Base-by-base conservation (phyloP, 2,888 invertebrate genomes). In the Coelogynopora nodosa region DNA sequence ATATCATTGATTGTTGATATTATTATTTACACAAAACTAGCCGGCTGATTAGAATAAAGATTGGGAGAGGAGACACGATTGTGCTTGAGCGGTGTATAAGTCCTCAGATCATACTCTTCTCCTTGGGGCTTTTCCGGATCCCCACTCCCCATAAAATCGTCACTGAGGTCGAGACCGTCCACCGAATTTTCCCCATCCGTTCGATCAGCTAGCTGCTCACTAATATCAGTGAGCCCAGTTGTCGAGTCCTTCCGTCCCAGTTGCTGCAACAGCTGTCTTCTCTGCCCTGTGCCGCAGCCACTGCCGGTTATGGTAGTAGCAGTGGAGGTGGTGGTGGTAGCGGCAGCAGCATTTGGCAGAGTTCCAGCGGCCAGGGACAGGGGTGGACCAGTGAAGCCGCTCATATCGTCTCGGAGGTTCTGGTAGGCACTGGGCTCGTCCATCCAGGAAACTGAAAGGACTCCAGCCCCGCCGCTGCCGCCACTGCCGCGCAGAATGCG, bases 11-110 rank as follows among this genome's bases (percentile, higher is more conserved):
- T n/a, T n/a, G n/a, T n/a, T n/a, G n/a, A n/a, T n/a, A n/a, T n/a
- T n/a, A n/a, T n/a, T n/a, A n/a, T n/a, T 49, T 49, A 74, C 23
- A 74, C 74, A 26, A 74, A 74, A 74, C 74, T 74, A 26, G 74
- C 74, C 74, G 74, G 74, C 27, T 74, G 74, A 26, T 74, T 74
- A 5, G 74, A 74, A 23, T 74, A 74, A 74, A 74, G 74, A 74
- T 74, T 74, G 74, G 74, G 74, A 13, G 74, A 74, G 5, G 74
- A 74, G 23, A 74, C 74, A n/a, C 74, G 18, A 26, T 23, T 74
- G 74, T 74, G 74, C 23, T 74, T 74, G 18, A 74, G 27, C 23
- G 74, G 74, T 2, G 74, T 74, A 26, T 74, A 74, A 5, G 74
- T 74, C 27, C 74, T 5, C 27, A 74, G 2, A 13, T 74, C 74